phyloP scores from a whole-genome alignment of 2,113 vertebrate genomes.

The Ochotona princeps region DNA sequence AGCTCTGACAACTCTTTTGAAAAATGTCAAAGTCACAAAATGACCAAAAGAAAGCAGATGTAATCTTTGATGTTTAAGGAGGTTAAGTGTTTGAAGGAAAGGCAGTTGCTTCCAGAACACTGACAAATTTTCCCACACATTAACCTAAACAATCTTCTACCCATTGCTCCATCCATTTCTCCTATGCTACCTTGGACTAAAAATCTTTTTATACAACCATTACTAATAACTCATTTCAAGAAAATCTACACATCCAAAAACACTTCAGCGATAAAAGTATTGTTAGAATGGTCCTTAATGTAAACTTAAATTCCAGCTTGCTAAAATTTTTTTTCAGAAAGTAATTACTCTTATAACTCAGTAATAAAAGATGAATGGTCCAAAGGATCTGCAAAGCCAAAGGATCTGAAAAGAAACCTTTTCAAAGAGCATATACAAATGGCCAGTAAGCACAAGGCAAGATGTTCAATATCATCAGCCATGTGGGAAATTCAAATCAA shows the following conservation, averaged over 20 bases:
- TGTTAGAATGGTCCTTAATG: not conserved
- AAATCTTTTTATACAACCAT: constrained; percentile 8
- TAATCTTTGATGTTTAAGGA: not conserved
- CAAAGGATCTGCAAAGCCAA: constrained; percentile 43
- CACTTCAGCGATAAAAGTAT: constrained; percentile 31
- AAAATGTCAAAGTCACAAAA: constrained; percentile 41
- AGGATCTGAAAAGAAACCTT: constrained; percentile 4
- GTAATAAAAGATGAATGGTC: constrained; percentile 7
- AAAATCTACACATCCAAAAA: constrained; percentile 25
- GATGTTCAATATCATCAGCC: not conserved
- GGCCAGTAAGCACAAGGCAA: not conserved
- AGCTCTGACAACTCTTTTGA: constrained; percentile 46
- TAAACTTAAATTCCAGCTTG: constrained; percentile 42
- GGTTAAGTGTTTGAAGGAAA: not conserved
- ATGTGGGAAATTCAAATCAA: not conserved
- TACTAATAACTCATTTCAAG: constrained; percentile 4
- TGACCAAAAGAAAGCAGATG: constrained; percentile 11
- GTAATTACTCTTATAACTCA: not conserved
- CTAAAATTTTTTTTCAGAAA: constrained; percentile 52
- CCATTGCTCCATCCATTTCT: not conserved
- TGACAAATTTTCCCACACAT: not conserved
- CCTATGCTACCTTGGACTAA: not conserved
- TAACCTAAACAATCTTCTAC: not conserved
- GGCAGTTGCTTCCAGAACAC: constrained; percentile 14
- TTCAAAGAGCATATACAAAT: constrained; percentile 43